These are phyloP conservation scores for Psephotus haematonotus DNA, from an alignment of 2,113 vertebrate species.

Conservation along the genomic window DNA sequence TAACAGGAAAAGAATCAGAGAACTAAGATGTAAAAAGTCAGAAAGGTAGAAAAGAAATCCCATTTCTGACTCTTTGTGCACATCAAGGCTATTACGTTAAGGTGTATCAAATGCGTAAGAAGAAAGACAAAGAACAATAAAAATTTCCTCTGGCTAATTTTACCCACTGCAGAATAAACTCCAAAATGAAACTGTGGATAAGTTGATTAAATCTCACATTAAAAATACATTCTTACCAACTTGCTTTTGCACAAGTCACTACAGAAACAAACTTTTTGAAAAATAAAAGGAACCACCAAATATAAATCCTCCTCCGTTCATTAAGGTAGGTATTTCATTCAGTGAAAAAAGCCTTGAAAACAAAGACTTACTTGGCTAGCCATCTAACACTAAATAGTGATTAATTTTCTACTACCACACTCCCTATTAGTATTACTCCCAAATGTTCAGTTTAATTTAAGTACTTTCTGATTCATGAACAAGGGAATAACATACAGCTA, in stretches of 20 bases:
- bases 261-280: neutral
- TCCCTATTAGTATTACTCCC: constrained; percentile 80
- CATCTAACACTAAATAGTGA: constrained; percentile 80
- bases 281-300: neutral
- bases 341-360: constrained; percentile 64
- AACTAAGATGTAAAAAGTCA: neutral
- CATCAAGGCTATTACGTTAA: neutral
- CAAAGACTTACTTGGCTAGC: constrained; percentile 71
- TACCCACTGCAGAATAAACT: neutral
- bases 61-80: neutral
- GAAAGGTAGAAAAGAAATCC: neutral
- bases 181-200: neutral
- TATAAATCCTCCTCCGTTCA: constrained; percentile 17
- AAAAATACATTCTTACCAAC: constrained; percentile 8
- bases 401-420: constrained; percentile 80
- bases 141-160: neutral
- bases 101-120: neutral
- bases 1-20: neutral
- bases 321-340: constrained; percentile 56
- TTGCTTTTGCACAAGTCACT: neutral
- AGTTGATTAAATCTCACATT: constrained; percentile 24
- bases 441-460: constrained; percentile 86
- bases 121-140: neutral
- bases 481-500: constrained; percentile 82
- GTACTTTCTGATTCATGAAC: constrained; percentile 86